These are phyloP conservation scores for Labia minor DNA, from an alignment of 2,888 invertebrate genomes.

Conservation along the genomic window DNA sequence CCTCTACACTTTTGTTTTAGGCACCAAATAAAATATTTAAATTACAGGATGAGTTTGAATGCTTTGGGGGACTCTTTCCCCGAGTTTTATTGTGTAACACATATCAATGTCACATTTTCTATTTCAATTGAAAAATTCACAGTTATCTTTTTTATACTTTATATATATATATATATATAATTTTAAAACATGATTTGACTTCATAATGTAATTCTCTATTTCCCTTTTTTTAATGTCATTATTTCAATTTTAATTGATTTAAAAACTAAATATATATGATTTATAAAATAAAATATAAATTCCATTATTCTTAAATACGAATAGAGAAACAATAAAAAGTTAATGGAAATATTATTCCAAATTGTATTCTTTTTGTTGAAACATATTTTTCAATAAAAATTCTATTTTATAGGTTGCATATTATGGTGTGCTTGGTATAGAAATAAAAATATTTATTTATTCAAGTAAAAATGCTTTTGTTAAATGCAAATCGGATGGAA, in stretches of 20 bases:
- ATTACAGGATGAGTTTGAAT: neutral
- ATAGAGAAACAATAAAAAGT: neutral
- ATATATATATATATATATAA: too few relatives aligned
- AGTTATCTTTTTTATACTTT: neutral
- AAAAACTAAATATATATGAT: too few relatives aligned
- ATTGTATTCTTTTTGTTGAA: neutral
- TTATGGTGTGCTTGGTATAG: neutral
- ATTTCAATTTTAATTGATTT: too few relatives aligned
- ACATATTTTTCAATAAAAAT: constrained; percentile 7
- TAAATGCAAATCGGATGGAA: constrained; percentile 8
- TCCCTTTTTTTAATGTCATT: too few relatives aligned
- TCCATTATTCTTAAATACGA: too few relatives aligned
- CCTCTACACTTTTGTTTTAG: neutral
- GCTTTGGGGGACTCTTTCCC: too few relatives aligned
- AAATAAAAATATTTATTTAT: constrained; percentile 13
- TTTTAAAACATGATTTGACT: too few relatives aligned
- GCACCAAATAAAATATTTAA: constrained; percentile 3
- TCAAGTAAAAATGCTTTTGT: neutral
- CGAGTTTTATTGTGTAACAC: neutral
- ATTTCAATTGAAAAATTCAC: neutral
- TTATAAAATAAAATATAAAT: too few relatives aligned
- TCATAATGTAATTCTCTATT: too few relatives aligned
- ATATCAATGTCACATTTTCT: neutral
- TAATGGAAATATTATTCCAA: neutral
- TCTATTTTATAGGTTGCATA: neutral